Base-by-base conservation (phyloP, 2,797 vertebrate genomes). In the Macroramphosus scolopax region DNA sequence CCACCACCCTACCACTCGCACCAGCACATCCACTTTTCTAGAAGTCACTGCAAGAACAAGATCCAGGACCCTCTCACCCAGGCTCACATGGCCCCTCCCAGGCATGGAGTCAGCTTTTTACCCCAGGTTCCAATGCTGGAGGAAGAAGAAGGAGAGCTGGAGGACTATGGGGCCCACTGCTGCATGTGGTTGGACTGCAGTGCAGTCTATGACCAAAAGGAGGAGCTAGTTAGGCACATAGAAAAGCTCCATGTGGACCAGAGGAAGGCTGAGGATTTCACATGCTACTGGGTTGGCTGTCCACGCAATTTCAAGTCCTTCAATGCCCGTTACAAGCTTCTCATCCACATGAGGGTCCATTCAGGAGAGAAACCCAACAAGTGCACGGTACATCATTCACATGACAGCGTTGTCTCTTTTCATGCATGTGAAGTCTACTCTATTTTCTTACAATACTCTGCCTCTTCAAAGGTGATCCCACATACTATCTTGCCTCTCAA, bases 351-450 rank as follows among this genome's bases (percentile, higher is more conserved):
- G 96, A 90, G 97, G 83, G 91, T 99, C 66, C 97, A 99, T 80
- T 98, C 97, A 1, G 97, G 97, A 66, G 97, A 98, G 88, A 99
- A 96, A 82, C 97, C 97, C 6, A 98, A 99, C 90, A 97, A 95
- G 78, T 99, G 97, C 85, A 95, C 91, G 85, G 96, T 98, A 87
- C 55, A 62, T 10, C 44, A 65, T n/a, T 13, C 16, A 49, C 13
- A 49, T 28, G n/a, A 41, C 17, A 42, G 14, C n/a, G 4, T 5
- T 59, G 34, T 69, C 30, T 59, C 16, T 58, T 38, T 38, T 54
- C 45, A 34, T 33, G 31, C n/a, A 45, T 11, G 17, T 46, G 2
- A 28, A 43, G 15, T 57, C 11, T 20, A 5, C 8, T 49, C 41
- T 40, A 5, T 17, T 22, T 33, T 33, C 24, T 9, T 34, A 11